These are phyloP conservation scores for Chloroclysta siterata DNA, from an alignment of 2,888 invertebrate genomes.

Conservation along the genomic window DNA sequence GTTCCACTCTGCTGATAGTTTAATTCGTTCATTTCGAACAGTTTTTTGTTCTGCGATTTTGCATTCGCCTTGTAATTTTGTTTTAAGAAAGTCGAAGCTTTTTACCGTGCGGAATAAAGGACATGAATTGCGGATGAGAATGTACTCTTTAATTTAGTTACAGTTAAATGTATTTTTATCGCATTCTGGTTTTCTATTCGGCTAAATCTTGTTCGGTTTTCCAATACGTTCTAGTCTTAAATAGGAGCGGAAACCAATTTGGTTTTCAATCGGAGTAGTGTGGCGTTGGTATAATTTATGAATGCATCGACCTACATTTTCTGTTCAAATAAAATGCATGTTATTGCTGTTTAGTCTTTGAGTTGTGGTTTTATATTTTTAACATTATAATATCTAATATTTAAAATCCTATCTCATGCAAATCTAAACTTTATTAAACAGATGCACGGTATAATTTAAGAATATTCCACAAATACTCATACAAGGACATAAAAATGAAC, in stretches of 20 bases:
- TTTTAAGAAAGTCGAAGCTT: constrained; percentile 44
- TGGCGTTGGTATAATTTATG: constrained; percentile 28
- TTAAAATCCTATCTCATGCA: too few species aligned
- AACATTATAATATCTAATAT: too few species aligned
- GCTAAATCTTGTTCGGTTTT: constrained; percentile 33
- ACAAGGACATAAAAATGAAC: too few species aligned
- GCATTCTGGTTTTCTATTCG: constrained; percentile 30
- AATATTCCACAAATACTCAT: too few species aligned
- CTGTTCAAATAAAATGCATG: constrained; percentile 20
- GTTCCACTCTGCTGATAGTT: constrained; percentile 73
- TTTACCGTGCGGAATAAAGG: constrained; percentile 35
- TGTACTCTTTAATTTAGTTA: constrained; percentile 39
- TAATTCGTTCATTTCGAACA: constrained; percentile 68
- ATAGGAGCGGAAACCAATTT: constrained; percentile 26
- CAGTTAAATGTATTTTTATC: constrained; percentile 32
- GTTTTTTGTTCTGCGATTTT: constrained; percentile 59
- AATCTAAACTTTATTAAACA: too few species aligned
- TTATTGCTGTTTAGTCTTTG: constrained; percentile 5
- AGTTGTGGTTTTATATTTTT: neutral
- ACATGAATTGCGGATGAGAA: constrained; percentile 38
- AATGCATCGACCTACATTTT: constrained; percentile 23
- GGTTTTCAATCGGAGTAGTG: constrained; percentile 21
- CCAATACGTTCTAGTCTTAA: constrained; percentile 26
- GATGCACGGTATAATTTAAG: too few species aligned
- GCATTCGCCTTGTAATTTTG: constrained; percentile 60